Conservation (phyloP, 2,113 vertebrate species). For the Urocitellus parryii region DNA sequence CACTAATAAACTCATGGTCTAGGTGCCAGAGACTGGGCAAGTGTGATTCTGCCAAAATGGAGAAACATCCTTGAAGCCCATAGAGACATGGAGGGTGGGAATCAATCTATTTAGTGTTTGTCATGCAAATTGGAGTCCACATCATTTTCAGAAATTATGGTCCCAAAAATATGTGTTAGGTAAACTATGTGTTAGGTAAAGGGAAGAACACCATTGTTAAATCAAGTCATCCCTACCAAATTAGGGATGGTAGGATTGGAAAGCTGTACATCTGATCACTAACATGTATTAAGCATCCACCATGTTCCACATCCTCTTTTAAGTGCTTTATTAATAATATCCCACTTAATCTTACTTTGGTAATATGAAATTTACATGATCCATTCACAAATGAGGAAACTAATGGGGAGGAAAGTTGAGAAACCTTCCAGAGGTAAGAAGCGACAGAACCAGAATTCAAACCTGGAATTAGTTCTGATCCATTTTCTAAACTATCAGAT, state of each 20-base stretch:
- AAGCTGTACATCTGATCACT: background rate
- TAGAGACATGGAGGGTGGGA: background rate
- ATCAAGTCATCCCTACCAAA: background rate
- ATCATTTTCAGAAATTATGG: background rate
- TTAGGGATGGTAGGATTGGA: background rate
- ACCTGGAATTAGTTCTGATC: background rate
- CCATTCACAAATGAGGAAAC: background rate
- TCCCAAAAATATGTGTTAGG: background rate
- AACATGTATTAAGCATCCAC: background rate
- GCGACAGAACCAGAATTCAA: background rate
- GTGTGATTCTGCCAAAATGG: background rate
- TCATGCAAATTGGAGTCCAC: background rate
- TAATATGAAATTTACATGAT: background rate
- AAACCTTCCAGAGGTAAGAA: background rate
- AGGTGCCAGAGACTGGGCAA: background rate
- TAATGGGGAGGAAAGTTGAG: background rate
- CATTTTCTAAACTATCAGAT: background rate
- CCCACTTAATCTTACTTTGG: background rate
- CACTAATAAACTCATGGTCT: background rate
- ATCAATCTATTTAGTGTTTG: background rate
- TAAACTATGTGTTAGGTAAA: background rate
- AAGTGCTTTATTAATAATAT: background rate
- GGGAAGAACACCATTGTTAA: background rate
- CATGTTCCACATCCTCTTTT: background rate
- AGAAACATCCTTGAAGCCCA: background rate